Percentiles rank a stretch among this genome's conserved stretches.
phyloP scores from a whole-genome alignment of 2,888 invertebrate genomes.

The Scaptomyza parva region DNA sequence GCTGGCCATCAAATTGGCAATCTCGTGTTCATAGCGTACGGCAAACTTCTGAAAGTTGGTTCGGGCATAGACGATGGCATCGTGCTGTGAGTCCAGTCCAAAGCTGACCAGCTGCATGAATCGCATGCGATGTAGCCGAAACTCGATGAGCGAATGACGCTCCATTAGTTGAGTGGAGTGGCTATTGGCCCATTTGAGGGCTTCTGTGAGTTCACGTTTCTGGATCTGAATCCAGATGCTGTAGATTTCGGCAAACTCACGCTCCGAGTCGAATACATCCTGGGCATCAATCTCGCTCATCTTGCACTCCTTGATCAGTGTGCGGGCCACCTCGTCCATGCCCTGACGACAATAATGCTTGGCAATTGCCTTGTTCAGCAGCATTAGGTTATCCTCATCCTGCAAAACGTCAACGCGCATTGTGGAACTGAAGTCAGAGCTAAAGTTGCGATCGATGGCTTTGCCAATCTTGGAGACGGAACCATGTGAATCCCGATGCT shows the following conservation, averaged over 20 bases:
- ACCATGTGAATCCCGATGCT: conserved; percentile 92
- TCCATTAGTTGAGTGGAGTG: conserved; percentile 89
- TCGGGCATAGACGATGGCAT: conserved; percentile 95
- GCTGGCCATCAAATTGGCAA: conserved; percentile 94
- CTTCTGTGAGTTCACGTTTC: conserved; percentile 92
- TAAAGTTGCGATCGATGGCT: conserved; percentile 97
- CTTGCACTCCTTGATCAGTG: conserved; percentile 86
- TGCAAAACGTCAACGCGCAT: conserved; percentile 92
- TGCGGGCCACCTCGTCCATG: conserved; percentile 95
- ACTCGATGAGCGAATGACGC: conserved; percentile 87
- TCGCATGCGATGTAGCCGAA: conserved; percentile 92
- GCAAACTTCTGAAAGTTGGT: conserved; percentile 93
- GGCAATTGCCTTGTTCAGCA: conserved; percentile 95
- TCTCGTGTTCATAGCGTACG: conserved; percentile 91
- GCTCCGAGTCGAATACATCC: conserved; percentile 85
- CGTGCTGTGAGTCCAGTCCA: conserved; percentile 88
- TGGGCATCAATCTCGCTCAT: conserved; percentile 82
- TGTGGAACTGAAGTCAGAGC: conserved; percentile 95
- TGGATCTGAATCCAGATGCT: conserved; percentile 94
- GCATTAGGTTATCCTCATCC: conserved; percentile 87
- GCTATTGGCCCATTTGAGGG: conserved; percentile 93
- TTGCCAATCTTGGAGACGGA: conserved; percentile 97
- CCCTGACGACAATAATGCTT: conserved; percentile 98
- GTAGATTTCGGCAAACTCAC: conserved; percentile 93
- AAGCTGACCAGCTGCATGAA: conserved; percentile 88